Conservation (phyloP, 1,140 invertebrate genomes). For the Lordiphosa stackelbergi region DNA sequence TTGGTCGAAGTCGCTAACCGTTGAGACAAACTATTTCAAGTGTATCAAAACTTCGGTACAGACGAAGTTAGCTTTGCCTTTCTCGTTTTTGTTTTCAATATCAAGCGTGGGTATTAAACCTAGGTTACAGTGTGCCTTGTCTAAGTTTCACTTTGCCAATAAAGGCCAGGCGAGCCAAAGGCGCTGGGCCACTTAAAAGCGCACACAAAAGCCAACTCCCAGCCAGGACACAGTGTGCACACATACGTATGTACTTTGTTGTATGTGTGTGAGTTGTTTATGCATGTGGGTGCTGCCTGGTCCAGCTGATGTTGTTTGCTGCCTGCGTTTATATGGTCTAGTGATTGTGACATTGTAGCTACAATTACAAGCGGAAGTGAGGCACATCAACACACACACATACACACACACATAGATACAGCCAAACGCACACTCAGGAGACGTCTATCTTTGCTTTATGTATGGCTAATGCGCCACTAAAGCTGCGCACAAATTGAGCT, state of each 20-base stretch:
- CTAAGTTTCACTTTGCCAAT: slow-evolving; percentile 61
- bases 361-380: slow-evolving; percentile 75
- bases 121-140: slow-evolving; percentile 21
- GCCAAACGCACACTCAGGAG: slow-evolving; percentile 10
- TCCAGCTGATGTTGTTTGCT: slow-evolving; percentile 31
- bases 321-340: slow-evolving; percentile 70
- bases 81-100: no score
- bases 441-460: slow-evolving; percentile 72
- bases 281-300: slow-evolving; percentile 5
- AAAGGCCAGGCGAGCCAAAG: slow-evolving; percentile 30
- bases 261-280: slow-evolving; percentile 28
- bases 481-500: slow-evolving; percentile 75
- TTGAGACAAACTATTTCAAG: no score
- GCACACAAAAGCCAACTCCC: slow-evolving; percentile 45
- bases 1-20: no score
- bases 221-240: slow-evolving; percentile 3
- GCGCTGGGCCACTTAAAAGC: slow-evolving; percentile 66
- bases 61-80: no score
- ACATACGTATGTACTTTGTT: background rate
- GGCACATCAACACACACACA: slow-evolving; percentile 64
- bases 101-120: no score
- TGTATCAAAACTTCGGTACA: no score
- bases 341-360: slow-evolving; percentile 75
- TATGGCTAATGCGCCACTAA: slow-evolving; percentile 70
- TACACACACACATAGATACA: slow-evolving; percentile 11